phyloP scores from a whole-genome alignment of 2,113 vertebrate species.

The Ophthalmolycus amberensis region DNA sequence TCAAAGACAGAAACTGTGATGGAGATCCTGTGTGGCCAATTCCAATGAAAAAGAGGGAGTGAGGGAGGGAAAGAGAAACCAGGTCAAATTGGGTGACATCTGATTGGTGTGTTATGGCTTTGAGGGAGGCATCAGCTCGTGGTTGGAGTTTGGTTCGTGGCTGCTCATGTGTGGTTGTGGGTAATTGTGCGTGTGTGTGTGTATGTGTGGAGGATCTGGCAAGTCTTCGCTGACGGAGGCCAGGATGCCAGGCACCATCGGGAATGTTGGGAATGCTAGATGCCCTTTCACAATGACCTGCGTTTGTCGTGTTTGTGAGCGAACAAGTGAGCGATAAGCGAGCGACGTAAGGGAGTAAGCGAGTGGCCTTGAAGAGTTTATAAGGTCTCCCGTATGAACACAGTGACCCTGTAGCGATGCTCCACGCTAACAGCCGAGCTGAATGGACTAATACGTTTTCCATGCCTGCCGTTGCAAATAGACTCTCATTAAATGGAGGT shows the following conservation, averaged over 20 bases:
- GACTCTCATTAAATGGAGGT: slow-evolving; percentile 53
- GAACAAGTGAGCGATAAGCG: slow-evolving; percentile 32
- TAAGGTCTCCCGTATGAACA: slow-evolving; percentile 40
- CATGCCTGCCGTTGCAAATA: slow-evolving; percentile 62
- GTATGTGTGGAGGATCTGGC: slow-evolving; percentile 45
- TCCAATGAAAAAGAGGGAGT: not conserved
- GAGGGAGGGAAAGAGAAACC: not conserved
- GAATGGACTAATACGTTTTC: slow-evolving; percentile 63
- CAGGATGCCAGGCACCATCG: slow-evolving; percentile 69
- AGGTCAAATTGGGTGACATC: slow-evolving; percentile 18
- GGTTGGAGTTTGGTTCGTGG: slow-evolving; percentile 32
- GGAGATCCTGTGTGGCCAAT: not conserved
- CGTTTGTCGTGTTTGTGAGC: slow-evolving; percentile 29
- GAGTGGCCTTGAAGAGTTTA: slow-evolving; percentile 58
- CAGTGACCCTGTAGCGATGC: slow-evolving; percentile 18
- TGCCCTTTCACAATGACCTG: slow-evolving; percentile 72
- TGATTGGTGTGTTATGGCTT: slow-evolving; percentile 11
- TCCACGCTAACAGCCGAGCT: slow-evolving; percentile 28
- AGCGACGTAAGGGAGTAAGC: slow-evolving; percentile 43
- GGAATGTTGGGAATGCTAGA: slow-evolving; percentile 76
- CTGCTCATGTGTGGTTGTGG: slow-evolving; percentile 16
- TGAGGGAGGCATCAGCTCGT: slow-evolving; percentile 12
- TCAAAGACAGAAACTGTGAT: not conserved
- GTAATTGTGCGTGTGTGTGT: slow-evolving; percentile 14
- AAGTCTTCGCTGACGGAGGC: slow-evolving; percentile 63